A percentile compares a stretch with the other conserved stretches of the same genome.
These are phyloP conservation scores for Ambastaia sidthimunki DNA, from an alignment of 2,797 vertebrate genomes.

Conservation along the genomic window DNA sequence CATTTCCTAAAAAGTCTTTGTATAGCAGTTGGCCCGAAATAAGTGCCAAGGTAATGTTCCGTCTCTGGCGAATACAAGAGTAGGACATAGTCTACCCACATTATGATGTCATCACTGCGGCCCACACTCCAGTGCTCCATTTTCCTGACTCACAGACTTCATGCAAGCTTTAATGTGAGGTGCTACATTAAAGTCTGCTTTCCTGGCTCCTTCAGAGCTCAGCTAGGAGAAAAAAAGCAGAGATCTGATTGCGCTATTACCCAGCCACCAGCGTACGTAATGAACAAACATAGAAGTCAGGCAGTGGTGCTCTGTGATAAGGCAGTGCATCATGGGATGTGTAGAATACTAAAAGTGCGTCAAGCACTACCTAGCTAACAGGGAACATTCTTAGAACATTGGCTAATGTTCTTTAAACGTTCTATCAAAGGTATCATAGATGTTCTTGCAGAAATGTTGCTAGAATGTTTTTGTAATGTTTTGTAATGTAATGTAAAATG, in stretches of 20 bases:
- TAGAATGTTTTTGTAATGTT: too few relatives aligned
- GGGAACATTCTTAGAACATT: too few relatives aligned
- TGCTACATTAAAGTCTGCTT: slow-evolving; percentile 11
- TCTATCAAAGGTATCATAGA: too few relatives aligned
- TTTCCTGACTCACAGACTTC: slow-evolving; percentile 1
- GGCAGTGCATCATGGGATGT: neutral
- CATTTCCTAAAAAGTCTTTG: slow-evolving; percentile 32
- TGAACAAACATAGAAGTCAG: slow-evolving; percentile 36
- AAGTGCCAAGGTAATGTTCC: slow-evolving; percentile 30
- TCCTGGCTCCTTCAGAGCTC: neutral
- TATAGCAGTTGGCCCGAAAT: slow-evolving; percentile 3
- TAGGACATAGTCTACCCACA: neutral
- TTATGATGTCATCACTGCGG: slow-evolving; percentile 10
- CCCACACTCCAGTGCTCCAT: slow-evolving; percentile 8
- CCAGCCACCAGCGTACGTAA: slow-evolving; percentile 11
- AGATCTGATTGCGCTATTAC: slow-evolving; percentile 3
- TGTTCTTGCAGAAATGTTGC: too few relatives aligned
- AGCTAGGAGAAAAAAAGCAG: neutral
- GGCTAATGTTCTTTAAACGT: too few relatives aligned
- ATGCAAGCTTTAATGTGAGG: neutral
- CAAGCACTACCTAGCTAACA: neutral
- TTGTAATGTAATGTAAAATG: too few relatives aligned
- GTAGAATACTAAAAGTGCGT: slow-evolving; percentile 23
- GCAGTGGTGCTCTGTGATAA: neutral
- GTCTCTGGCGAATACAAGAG: slow-evolving; percentile 14